Evolutionary conservation across 2,888 invertebrate species (phyloP), one percentile per base, ranked within the genome.

Genomic region (Magallana nippona): DNA sequence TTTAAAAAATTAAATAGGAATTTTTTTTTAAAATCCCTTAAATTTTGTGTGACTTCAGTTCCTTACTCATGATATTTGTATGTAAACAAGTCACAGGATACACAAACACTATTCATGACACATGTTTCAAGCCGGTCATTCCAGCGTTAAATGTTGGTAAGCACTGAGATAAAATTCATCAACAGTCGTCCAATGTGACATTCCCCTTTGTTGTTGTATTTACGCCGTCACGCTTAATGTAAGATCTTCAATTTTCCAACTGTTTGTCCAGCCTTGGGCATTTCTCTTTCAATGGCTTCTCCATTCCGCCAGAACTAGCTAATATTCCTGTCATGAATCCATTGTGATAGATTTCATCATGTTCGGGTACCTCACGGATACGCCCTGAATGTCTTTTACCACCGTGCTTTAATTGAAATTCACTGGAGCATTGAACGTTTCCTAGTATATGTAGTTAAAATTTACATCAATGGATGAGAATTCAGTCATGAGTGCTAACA

Each of bases 201-300:
- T 71, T 11, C 15, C 27, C 63, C 10, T 71, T 71, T 71, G 71
- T 71, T 71, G 63, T 63, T 27, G 15, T 71, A 32, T 71, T 22
- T 71, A 27, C 27, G 8, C 27, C 22, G 13, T 32, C 71, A 71
- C 71, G 15, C 27, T 5, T 71, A 32, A 71, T 27, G 8, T 32
- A 13, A 17, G 71, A 1, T 27, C 27, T 13, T 19, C 19, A 60
- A 60, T 19, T 15, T n/a, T 22, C 15, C 27, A 44, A 44, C 44
- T 44, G 44, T 44, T 44, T 27, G 71, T 71, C 27, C 15, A 19
- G 27, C 71, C 32, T 13, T 5, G 71, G 71, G 71, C 22, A 32
- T 71, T 13, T 27, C 71, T 44, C 15, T 15, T 27, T 27, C 27
- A 71, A 27, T 71, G 19, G 11, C 2, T 32, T 71, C 22, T 71